Conservation (phyloP, 2,888 invertebrate species). For the Diadegma fenestrale region DNA sequence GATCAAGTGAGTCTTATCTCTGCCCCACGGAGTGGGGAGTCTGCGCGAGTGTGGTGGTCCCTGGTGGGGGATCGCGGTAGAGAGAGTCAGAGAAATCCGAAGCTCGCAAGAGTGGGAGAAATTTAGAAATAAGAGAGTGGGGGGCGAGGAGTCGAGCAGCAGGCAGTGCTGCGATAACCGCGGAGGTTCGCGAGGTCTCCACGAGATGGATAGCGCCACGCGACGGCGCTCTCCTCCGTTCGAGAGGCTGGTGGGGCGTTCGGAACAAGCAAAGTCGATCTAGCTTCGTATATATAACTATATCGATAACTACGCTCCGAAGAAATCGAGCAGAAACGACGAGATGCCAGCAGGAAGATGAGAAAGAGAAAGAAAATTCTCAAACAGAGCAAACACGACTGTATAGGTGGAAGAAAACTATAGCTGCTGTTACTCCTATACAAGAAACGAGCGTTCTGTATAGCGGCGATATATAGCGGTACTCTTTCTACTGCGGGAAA, state of each 20-base stretch:
- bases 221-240: slow-evolving; percentile 74
- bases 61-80: slow-evolving; percentile 11
- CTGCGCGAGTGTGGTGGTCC: slow-evolving; percentile 23
- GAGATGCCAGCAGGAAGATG: slow-evolving; percentile 44
- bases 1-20: slow-evolving; percentile 54
- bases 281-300: slow-evolving; percentile 31
- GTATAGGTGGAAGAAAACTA: slow-evolving; percentile 41
- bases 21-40: slow-evolving; percentile 52
- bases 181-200: slow-evolving; percentile 84
- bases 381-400: slow-evolving; percentile 18
- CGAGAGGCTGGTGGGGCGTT: slow-evolving; percentile 48
- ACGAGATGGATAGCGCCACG: slow-evolving; percentile 81
- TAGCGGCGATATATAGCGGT: slow-evolving; percentile 82
- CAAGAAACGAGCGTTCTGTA: slow-evolving; percentile 73
- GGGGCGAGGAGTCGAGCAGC: background rate
- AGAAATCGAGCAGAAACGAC: slow-evolving; percentile 58
- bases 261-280: slow-evolving; percentile 37
- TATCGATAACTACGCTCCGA: slow-evolving; percentile 29
- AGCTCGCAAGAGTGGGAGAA: slow-evolving; percentile 57
- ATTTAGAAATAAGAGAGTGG: background rate
- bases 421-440: slow-evolving; percentile 23
- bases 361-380: slow-evolving; percentile 12
- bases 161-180: slow-evolving; percentile 62
- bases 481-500: slow-evolving; percentile 79
- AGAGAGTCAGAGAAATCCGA: slow-evolving; percentile 48